Conservation (phyloP, 2,888 invertebrate species). For the Antheraea yamamai region DNA sequence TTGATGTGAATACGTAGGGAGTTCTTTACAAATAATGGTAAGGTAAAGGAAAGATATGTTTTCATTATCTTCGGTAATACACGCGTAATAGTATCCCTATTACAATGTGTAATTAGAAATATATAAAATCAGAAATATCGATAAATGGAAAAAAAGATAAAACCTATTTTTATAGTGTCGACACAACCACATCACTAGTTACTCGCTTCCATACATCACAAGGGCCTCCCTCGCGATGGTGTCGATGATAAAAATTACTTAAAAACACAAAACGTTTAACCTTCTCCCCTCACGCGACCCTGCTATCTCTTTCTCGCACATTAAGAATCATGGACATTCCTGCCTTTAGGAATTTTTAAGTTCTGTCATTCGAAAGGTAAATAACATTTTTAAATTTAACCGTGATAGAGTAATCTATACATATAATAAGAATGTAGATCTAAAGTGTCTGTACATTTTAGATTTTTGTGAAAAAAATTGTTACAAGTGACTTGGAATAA, state of each 20-base stretch:
- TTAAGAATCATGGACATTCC: neutral
- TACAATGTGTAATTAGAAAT: neutral
- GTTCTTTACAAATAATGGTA: no score
- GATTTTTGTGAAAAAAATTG: no score
- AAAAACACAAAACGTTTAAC: conserved; percentile 80
- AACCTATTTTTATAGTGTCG: conserved; percentile 1
- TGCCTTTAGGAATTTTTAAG: conserved; percentile 37
- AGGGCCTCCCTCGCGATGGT: conserved; percentile 74
- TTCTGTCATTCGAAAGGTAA: conserved; percentile 42
- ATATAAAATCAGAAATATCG: neutral
- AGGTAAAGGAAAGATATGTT: no score
- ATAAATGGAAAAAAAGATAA: neutral
- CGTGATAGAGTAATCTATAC: no score
- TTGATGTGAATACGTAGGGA: no score
- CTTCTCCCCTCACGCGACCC: conserved; percentile 58
- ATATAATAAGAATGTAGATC: no score
- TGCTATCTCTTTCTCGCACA: conserved; percentile 47
- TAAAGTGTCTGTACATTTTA: no score
- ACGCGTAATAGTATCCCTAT: no score
- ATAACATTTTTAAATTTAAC: neutral
- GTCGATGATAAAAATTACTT: conserved; percentile 81
- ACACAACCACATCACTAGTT: conserved; percentile 13
- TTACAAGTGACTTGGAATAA: no score
- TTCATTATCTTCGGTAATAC: no score
- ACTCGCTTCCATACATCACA: conserved; percentile 73